These are phyloP conservation scores for Sebastes itinus DNA, from an alignment of 2,797 vertebrate genomes.

Conservation along the genomic window DNA sequence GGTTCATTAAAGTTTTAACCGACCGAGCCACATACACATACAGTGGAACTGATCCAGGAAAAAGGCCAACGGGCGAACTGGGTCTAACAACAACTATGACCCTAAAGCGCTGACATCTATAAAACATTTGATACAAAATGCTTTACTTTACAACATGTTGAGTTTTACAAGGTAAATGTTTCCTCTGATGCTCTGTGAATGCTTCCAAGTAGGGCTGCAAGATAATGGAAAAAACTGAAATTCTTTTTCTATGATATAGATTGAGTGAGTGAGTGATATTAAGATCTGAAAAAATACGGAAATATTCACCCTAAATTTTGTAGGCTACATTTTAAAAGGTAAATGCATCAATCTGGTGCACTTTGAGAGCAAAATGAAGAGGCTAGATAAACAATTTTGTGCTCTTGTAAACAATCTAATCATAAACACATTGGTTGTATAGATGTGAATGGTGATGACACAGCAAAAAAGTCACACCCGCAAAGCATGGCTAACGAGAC, in stretches of 20 bases:
- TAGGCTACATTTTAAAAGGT: background rate
- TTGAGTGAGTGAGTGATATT: background rate
- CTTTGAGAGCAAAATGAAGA: background rate
- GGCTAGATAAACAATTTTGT: background rate
- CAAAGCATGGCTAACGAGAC: background rate
- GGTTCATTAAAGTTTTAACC: background rate
- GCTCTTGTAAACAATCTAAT: background rate
- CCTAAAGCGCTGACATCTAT: background rate
- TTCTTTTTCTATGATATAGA: background rate
- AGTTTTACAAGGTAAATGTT: conserved; percentile 10
- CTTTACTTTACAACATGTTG: background rate
- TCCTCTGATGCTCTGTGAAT: background rate
- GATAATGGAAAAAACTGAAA: background rate
- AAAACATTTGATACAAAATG: background rate
- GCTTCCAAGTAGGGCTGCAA: background rate
- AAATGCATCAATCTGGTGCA: background rate
- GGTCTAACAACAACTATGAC: background rate
- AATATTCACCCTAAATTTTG: background rate
- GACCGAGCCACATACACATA: background rate
- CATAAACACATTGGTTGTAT: background rate
- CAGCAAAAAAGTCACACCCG: background rate
- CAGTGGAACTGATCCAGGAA: background rate
- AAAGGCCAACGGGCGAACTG: background rate
- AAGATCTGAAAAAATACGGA: background rate
- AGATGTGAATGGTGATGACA: background rate